Conservation (phyloP, 2,888 invertebrate species). For the Melanostoma scalare region DNA sequence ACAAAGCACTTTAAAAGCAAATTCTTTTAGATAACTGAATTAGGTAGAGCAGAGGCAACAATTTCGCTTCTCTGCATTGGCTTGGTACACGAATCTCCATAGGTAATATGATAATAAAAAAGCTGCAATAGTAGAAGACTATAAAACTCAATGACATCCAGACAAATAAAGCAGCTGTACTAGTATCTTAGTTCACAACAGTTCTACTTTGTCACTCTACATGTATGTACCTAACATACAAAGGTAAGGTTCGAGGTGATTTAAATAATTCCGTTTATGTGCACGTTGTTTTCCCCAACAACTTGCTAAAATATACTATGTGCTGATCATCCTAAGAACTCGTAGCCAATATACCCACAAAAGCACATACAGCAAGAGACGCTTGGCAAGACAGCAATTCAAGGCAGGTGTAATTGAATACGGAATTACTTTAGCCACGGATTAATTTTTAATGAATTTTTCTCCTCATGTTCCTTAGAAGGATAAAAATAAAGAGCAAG, state of each 20-base stretch:
- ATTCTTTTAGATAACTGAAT: constrained; percentile 50
- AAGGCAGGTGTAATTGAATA: constrained; percentile 76
- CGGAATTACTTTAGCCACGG: constrained; percentile 75
- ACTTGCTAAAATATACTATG: constrained; percentile 50
- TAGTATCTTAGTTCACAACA: constrained; percentile 46
- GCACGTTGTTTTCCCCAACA: constrained; percentile 61
- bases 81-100: constrained; percentile 18
- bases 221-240: constrained; percentile 30
- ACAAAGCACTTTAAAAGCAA: constrained; percentile 56
- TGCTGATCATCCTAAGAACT: constrained; percentile 48
- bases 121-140: constrained; percentile 50
- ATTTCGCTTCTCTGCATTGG: constrained; percentile 27
- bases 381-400: constrained; percentile 59
- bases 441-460: constrained; percentile 76
- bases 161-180: constrained; percentile 66
- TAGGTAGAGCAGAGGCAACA: constrained; percentile 5
- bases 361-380: constrained; percentile 23
- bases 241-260: constrained; percentile 65
- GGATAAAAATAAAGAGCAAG: constrained; percentile 56
- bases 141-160: constrained; percentile 72
- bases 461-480: constrained; percentile 65
- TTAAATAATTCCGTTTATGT: constrained; percentile 73
- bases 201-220: constrained; percentile 43
- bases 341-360: constrained; percentile 3
- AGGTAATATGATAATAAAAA: constrained; percentile 6